Evolutionary conservation across 2,113 vertebrate species (phyloP), one percentile per base, ranked within the genome.

Genomic region (Lontra canadensis): DNA sequence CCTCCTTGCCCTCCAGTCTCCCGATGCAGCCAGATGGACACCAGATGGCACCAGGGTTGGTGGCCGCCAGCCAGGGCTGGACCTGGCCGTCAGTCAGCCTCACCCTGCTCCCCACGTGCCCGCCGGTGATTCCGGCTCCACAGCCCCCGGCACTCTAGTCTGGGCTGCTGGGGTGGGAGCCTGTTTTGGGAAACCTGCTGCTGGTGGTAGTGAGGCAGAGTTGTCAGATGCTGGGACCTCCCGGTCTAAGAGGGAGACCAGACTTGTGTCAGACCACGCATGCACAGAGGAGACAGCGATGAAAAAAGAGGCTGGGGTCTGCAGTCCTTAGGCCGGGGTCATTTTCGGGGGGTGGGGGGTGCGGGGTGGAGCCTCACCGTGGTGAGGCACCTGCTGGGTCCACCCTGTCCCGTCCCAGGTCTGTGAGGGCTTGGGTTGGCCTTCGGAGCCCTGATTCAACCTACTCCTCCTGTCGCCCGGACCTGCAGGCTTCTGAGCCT

Each of bases 21-120:
- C 63, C n/a, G 80, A 86, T 67, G 59, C 13, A 15, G 65, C 87
- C 96, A 96, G 96, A 97, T 97, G 97, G 97, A 79, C 79, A 73
- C 86, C 94, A 97, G 89, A 93, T 90, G 96, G 96, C 86, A 34
- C 26, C 0, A 6, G 91, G 73, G 73, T 55, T 36, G 84, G 85
- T 86, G 87, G 95, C 92, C 0, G 5, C 29, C 89, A 44, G 84
- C 93, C 91, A 93, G 85, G 52, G 26, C 47, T 71, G 61, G 81
- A 57, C 90, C 61, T 71, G 91, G 88, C 95, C 78, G 59, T 47
- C 31, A 12, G 59, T 67, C 88, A 20, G 79, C 67, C 88, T 52
- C 3, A 1, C 34, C 42, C 36, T 21, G 78, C 73, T 31, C 12
- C 39, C 79, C 55, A 29, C 0, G 1, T 9, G 61, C 3, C 57